A percentile compares a stretch with the other conserved stretches of the same genome.
Evolutionary conservation across 2,888 invertebrate species (phyloP).

Genomic region (Polymixis flavicincta): DNA sequence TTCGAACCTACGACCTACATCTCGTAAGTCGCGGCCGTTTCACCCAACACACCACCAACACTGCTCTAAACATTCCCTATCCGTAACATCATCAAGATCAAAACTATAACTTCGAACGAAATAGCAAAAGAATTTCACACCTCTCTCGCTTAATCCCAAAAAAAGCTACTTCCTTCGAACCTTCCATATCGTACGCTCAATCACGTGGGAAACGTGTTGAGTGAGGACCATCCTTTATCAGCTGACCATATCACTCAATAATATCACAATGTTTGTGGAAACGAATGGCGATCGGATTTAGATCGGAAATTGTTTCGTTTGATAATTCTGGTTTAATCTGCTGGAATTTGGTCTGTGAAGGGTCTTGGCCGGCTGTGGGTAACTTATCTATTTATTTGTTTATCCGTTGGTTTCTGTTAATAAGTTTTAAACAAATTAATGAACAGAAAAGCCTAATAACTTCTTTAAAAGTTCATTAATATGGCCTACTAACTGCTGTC

Average conservation of each 20-base stretch:
- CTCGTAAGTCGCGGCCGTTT: no score
- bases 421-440: no score
- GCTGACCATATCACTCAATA: constrained; percentile 40
- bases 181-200: constrained; percentile 7
- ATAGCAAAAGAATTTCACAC: constrained; percentile 4
- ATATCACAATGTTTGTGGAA: constrained; percentile 41
- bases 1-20: no score
- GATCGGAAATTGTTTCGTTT: constrained; percentile 46
- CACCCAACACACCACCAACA: no score
- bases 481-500: no score
- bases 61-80: no score
- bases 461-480: no score
- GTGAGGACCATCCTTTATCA: constrained; percentile 72
- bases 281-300: constrained; percentile 58
- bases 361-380: background rate
- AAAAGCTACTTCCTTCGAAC: constrained; percentile 35
- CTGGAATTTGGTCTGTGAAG: constrained; percentile 11
- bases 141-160: constrained; percentile 43
- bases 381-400: background rate
- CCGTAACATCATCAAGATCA: background rate
- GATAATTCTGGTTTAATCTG: constrained; percentile 34
- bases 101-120: background rate
- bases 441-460: no score
- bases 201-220: constrained; percentile 55
- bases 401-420: background rate